Evolutionary conservation across 2,113 vertebrate genomes (phyloP).

Genomic region (Sinocyclocheilus rhinocerous): DNA sequence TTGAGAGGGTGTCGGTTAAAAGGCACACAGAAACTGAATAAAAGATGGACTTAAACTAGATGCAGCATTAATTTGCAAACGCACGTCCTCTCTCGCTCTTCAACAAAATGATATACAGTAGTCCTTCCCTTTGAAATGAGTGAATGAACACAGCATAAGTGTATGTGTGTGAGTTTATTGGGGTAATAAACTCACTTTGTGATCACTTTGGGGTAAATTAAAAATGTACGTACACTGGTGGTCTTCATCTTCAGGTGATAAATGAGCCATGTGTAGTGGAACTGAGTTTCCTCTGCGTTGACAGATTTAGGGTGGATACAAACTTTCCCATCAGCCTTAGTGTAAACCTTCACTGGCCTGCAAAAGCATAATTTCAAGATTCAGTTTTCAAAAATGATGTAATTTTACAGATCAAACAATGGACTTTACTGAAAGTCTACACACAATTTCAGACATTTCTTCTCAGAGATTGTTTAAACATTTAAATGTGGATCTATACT

Average conservation of each 20-base stretch:
- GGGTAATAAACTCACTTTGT: no score
- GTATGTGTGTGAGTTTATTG: neutral
- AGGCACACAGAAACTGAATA: conserved; percentile 52
- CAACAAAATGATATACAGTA: neutral
- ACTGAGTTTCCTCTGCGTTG: conserved; percentile 89
- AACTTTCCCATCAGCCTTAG: conserved; percentile 91
- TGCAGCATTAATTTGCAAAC: conserved; percentile 19
- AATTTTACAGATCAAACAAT: neutral
- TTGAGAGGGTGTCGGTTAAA: conserved; percentile 33
- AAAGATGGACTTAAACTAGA: conserved; percentile 48
- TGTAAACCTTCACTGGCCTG: conserved; percentile 85
- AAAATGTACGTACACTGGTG: conserved; percentile 83
- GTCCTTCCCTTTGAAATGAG: neutral
- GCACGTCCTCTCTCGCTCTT: neutral
- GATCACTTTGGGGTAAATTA: neutral
- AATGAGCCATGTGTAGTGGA: conserved; percentile 94
- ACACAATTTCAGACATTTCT: no score
- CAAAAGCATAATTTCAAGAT: neutral
- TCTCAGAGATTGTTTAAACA: no score
- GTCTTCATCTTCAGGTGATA: conserved; percentile 99
- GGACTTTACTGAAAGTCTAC: no score
- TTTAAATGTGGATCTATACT: no score
- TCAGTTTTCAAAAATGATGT: neutral
- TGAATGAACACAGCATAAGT: neutral
- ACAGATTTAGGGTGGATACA: conserved; percentile 96